Base-by-base conservation (phyloP, 2,113 vertebrate genomes). In the Shinisaurus crocodilurus region DNA sequence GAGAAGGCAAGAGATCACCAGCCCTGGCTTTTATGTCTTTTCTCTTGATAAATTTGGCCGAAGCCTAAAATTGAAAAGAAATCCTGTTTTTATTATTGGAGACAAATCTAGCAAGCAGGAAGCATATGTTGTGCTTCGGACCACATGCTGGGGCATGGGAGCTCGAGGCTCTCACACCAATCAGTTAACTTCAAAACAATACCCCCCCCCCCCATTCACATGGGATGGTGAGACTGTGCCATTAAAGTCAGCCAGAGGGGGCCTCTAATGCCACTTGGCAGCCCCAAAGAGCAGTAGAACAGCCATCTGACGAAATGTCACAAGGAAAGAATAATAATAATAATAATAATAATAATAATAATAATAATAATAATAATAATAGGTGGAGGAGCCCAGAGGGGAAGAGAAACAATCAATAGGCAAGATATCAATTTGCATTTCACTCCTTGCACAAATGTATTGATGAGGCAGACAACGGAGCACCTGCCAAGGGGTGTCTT, bases 71-170 rank as follows among this genome's bases (percentile, higher is more conserved):
- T 96, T 97, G 96, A 96, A 96, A 96, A 96, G 94, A 96, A 96
- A 96, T 94, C 96, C 94, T 96, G 96, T 94, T 96, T 96, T 97
- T 96, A 96, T 96, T 96, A 96, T 93, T 88, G 94, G 92, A 96
- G 94, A 97, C 97, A 97, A 96, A 97, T 96, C 96, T 94, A 94
- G 95, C 91, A 94, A 96, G 95, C 89, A 91, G 94, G 95, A 94
- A 93, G 96, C 95, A 92, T 94, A 95, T 96, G 97, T 93, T 92
- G 85, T 77, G 87, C 86, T 95, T 94, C 90, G 91, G 91, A 93
- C 95, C 94, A 91, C 97, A 95, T 89, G 85, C 96, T 95, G 96
- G 65, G 92, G 88, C 74, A 90, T 91, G 94, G 90, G 94, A 94
- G 93, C 93, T 94, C 63, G 83, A 91, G 92, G 96, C 94, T 95